Base-by-base conservation (phyloP, 2,888 invertebrate genomes). In the Zygogramma bicolorata region DNA sequence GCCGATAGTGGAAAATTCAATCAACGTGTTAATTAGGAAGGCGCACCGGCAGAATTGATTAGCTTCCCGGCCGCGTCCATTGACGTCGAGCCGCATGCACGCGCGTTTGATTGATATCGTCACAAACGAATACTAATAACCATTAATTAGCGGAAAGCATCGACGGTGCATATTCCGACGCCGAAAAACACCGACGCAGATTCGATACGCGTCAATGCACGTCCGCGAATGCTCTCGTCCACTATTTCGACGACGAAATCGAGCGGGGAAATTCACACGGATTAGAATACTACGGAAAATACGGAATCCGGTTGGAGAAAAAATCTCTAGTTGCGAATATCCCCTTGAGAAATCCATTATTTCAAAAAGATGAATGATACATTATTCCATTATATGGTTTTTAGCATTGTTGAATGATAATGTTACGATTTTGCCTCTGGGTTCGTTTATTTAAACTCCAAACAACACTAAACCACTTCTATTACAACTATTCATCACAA, bases 21-120 rank as follows among this genome's bases (percentile, higher is more conserved):
- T 63, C 63, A 46, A 63, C 49, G 62, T 62, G 62, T 62, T 42
- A 62, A 62, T 62, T 62, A 62, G 13, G 34, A 27, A 40, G 25
- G 63, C 29, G 46, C 63, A 13, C 49, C 63, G 31, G 49, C 49
- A 63, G 46, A 63, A 46, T 63, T 42, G 38, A 63, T 63, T 65
- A 63, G 27, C 42, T 25, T 49, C 49, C 29, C 18, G 20, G 46
- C 42, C 18, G 34, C 27, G 27, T 59, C 46, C 49, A 15, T 29
- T 63, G 59, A 59, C 59, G 59, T 34, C 59, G 59, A 15, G 38
- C n/a, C 15, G 61, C 61, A 18, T n/a, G n/a, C n/a, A n/a, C n/a
- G n/a, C 61, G 61, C 61, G 34, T 38, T 61, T 61, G 61, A 61
- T 61, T 61, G 61, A 61, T 61, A 61, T 61, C 34, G 61, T 31